phyloP scores from a whole-genome alignment of 2,113 vertebrate species.

The Erythrocercus mccallii region DNA sequence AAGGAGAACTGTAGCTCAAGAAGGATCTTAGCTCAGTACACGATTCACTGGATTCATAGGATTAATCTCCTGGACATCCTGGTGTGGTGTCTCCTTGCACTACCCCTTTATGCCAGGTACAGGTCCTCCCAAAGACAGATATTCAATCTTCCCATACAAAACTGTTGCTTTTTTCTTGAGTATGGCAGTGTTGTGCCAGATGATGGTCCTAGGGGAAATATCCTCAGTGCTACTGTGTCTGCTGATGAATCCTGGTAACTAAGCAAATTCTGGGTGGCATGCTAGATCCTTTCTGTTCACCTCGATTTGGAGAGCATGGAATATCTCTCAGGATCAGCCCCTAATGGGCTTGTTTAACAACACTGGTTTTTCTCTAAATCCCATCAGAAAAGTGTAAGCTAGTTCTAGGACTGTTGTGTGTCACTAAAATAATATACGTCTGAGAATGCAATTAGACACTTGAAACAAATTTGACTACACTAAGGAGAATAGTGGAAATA shows the following conservation, averaged over 20 bases:
- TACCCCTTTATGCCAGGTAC: background rate
- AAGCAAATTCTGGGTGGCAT: background rate
- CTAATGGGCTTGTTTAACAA: background rate
- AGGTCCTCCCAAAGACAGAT: background rate
- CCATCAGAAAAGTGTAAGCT: background rate
- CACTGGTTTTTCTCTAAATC: background rate
- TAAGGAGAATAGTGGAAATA: background rate
- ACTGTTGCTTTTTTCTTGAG: background rate
- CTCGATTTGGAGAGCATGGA: background rate
- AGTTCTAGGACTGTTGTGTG: background rate
- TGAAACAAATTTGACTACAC: conserved; percentile 15
- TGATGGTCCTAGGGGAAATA: background rate
- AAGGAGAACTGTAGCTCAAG: background rate
- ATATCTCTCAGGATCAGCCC: background rate
- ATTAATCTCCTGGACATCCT: background rate
- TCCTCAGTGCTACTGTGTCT: background rate
- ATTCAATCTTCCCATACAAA: background rate
- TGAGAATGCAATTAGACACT: background rate
- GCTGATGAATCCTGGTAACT: background rate
- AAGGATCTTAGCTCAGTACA: background rate
- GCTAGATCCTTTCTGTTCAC: background rate
- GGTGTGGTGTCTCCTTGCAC: background rate
- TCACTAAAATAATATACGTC: background rate
- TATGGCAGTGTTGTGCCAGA: background rate
- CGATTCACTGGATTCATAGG: background rate